Evolutionary conservation across 2,888 invertebrate species (phyloP).

Genomic region (Parnassius orleans): DNA sequence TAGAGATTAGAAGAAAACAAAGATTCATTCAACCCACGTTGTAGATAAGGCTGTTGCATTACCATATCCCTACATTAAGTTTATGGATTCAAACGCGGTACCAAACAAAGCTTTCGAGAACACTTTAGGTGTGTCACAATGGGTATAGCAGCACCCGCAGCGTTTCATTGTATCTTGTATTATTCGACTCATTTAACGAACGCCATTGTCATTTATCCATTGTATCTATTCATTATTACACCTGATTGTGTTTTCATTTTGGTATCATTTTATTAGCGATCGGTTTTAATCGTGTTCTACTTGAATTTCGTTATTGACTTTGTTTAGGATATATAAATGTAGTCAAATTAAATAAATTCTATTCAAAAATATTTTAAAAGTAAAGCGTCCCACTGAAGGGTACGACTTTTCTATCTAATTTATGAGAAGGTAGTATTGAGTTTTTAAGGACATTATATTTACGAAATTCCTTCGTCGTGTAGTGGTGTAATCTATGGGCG

Average conservation of each 20-base stretch:
- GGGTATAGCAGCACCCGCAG: constrained; percentile 20
- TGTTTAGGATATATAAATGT: no score
- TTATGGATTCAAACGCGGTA: constrained; percentile 7
- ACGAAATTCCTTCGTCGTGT: no score
- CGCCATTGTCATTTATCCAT: constrained; percentile 24
- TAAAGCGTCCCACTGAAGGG: no score
- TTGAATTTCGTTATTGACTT: no score
- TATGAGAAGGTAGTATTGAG: no score
- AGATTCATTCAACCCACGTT: constrained; percentile 8
- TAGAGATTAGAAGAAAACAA: background rate
- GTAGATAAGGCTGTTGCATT: constrained; percentile 20
- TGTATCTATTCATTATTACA: constrained; percentile 19
- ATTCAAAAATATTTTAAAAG: no score
- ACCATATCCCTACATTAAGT: constrained; percentile 20
- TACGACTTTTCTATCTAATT: no score
- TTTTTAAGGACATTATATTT: no score
- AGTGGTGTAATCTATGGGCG: no score
- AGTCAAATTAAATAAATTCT: no score
- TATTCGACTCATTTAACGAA: constrained; percentile 27
- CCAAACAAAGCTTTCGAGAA: constrained; percentile 15
- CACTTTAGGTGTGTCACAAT: constrained; percentile 19
- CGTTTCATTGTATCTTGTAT: constrained; percentile 23
- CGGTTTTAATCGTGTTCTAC: background rate
- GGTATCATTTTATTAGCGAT: constrained; percentile 7
- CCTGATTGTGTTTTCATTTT: constrained; percentile 19